phyloP scores from a whole-genome alignment of 2,888 invertebrate species.

The Ernsta delagoae region DNA sequence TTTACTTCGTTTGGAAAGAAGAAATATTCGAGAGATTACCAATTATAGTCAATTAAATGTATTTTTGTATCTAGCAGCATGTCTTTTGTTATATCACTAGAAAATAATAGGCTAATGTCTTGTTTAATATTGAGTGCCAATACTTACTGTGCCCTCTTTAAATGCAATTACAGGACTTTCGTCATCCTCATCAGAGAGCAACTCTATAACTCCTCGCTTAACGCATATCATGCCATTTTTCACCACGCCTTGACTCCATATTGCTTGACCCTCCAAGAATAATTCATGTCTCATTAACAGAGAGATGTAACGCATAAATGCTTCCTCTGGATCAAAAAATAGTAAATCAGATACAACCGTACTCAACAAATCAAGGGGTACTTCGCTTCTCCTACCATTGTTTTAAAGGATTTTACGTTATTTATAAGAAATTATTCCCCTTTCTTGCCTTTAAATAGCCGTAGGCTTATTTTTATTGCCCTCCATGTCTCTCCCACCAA shows the following conservation, averaged over 20 bases:
- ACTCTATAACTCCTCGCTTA: conserved; percentile 77
- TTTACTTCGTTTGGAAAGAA: no score
- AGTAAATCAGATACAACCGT: neutral
- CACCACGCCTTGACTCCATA: conserved; percentile 77
- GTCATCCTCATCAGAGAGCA: conserved; percentile 82
- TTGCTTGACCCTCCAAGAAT: conserved; percentile 66
- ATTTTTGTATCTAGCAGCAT: no score
- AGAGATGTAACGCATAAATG: conserved; percentile 74
- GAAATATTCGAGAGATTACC: no score
- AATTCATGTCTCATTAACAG: conserved; percentile 72
- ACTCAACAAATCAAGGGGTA: no score
- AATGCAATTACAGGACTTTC: conserved; percentile 83
- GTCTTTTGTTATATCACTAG: no score
- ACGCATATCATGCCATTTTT: conserved; percentile 75
- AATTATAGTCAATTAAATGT: no score
- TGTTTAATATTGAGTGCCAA: neutral
- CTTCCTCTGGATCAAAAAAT: conserved; percentile 56
- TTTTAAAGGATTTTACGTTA: neutral
- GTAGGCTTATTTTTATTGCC: conserved; percentile 5
- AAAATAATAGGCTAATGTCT: no score
- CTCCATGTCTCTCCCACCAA: neutral
- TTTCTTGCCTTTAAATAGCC: neutral
- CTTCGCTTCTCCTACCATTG: neutral
- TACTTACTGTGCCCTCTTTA: conserved; percentile 69
- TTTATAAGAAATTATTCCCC: neutral